Base-by-base conservation (phyloP, 2,797 vertebrate species). In the Nyctibius grandis region DNA sequence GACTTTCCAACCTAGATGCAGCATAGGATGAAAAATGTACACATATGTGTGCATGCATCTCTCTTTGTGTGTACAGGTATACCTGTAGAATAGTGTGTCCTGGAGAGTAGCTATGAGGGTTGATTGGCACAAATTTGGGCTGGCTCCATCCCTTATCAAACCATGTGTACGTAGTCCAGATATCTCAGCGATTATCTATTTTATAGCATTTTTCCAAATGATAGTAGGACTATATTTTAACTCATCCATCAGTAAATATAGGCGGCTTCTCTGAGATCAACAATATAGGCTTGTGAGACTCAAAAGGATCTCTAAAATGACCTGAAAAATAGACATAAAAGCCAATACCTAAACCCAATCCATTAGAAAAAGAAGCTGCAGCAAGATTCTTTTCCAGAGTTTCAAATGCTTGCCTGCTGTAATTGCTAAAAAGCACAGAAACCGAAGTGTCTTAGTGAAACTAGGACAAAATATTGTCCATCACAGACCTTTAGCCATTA, bases 1-100 rank as follows among this genome's bases (percentile, higher is more conserved):
- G 65, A 22, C 36, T 73, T 82, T 48, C 57, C 73, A 70, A 16
- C 19, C 51, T 50, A 64, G 40, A 85, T 17, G 34, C 31, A 48
- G 5, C 18, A 57, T 8, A 53, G 40, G 51, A 73, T 42, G 57
- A 69, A 50, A 78, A 69, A 23, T 10, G 5, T 20, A 11, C n/a
- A 9, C 0, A 0, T 5, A 3, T 8, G 19, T 3, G 45, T 64
- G 47, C 15, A 11, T 45, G 18, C 10, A 3, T 51, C 34, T 82
- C 25, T 79, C 44, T 67, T 54, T 60, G 42, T 11, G 26, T 78
- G 44, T 74, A 25, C 25, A 36, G 29, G 38, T 64, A 25, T 5
- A 12, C 11, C 9, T 0, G 0, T 36, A 54, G 22, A 79, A 23
- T 11, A 21, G 25, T 3, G 68, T 47, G 54, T 36, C 31, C 65